A percentile compares a stretch with the other conserved stretches of the same genome.
These are phyloP conservation scores for Dicerorhinus sumatrensis DNA, from an alignment of 2,113 vertebrate genomes.

Conservation along the genomic window DNA sequence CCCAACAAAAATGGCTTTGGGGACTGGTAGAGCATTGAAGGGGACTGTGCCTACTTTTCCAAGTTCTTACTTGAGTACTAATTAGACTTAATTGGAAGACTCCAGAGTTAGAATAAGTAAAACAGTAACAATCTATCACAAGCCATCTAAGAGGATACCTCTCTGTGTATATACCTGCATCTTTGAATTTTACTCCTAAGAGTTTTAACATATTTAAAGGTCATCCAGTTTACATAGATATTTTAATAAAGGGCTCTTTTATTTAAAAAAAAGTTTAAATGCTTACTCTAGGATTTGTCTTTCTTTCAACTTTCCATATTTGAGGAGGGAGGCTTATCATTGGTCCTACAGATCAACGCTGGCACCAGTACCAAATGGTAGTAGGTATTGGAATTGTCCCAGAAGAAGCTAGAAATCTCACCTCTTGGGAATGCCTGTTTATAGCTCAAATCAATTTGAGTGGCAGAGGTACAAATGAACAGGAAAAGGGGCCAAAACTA, in stretches of 20 bases:
- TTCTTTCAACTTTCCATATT: background rate
- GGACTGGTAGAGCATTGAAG: background rate
- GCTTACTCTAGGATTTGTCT: background rate
- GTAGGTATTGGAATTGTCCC: background rate
- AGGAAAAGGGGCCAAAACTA: background rate
- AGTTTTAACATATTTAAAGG: background rate
- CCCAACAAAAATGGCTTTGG: background rate
- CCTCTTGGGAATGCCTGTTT: background rate
- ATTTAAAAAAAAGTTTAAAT: background rate
- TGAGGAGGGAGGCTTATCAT: background rate
- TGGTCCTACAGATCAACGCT: background rate
- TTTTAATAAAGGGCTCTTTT: background rate
- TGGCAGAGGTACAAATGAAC: background rate
- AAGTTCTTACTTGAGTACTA: background rate
- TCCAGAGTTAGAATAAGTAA: background rate
- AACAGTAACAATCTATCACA: background rate
- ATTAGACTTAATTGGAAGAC: background rate
- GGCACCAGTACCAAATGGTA: background rate
- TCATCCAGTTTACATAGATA: background rate
- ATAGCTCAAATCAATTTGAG: background rate
- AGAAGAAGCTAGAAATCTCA: background rate
- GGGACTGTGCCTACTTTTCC: no score
- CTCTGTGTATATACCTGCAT: background rate
- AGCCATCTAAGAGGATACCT: background rate
- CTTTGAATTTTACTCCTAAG: conserved; percentile 7